Evolutionary conservation across 2,113 vertebrate species (phyloP).

Genomic region (Empidonax traillii): DNA sequence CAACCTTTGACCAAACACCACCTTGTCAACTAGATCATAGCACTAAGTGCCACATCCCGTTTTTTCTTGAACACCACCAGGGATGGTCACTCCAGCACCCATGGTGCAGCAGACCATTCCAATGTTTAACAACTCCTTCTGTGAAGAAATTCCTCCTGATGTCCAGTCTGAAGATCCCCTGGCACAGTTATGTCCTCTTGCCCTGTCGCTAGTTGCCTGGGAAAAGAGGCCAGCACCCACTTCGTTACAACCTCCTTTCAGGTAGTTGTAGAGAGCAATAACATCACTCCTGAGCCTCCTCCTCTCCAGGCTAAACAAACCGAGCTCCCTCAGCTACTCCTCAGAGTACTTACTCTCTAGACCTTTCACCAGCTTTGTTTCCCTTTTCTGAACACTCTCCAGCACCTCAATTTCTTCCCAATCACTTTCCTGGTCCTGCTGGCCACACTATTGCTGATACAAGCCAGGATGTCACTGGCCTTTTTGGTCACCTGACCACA

Average conservation of each 20-base stretch:
- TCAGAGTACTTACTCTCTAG: neutral
- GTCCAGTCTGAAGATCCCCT: neutral
- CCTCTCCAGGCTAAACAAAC: neutral
- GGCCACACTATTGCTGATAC: neutral
- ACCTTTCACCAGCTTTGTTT: fast-evolving
- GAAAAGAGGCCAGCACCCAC: neutral
- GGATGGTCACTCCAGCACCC: neutral
- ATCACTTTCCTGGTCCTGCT: neutral
- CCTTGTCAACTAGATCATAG: neutral
- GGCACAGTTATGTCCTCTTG: neutral
- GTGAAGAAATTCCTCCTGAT: neutral
- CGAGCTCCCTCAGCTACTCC: neutral
- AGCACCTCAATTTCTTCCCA: neutral
- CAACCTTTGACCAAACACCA: neutral
- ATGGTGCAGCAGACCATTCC: neutral
- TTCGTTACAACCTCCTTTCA: neutral
- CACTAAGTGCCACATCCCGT: neutral
- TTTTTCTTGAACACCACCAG: neutral
- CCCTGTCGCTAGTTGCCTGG: neutral
- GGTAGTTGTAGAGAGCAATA: fast-evolving
- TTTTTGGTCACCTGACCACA: neutral
- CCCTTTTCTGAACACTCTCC: neutral
- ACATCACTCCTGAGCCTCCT: neutral
- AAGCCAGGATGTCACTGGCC: neutral
- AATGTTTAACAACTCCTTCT: neutral